Evolutionary conservation across 1,140 invertebrate species (phyloP).

Genomic region (Bilobella aurantiaca): DNA sequence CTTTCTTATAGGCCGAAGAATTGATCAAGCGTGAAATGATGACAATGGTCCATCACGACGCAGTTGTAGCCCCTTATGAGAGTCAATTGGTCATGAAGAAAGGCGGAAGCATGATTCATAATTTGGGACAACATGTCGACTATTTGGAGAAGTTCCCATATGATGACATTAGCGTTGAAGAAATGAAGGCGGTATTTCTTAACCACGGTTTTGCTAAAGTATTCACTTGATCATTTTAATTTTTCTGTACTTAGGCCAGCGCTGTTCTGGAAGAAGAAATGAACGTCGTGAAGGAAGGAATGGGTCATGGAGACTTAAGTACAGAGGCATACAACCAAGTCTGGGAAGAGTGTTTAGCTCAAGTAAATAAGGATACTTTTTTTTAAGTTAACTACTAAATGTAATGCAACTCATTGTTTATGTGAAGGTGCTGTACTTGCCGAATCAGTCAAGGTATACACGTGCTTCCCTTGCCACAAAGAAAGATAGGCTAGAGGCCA

Average conservation of each 20-base stretch:
- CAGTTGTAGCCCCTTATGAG: constrained; percentile 44
- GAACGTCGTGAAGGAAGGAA: constrained; percentile 78
- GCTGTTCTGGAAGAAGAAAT: constrained; percentile 62
- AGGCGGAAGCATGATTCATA: constrained; percentile 39
- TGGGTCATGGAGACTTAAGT: constrained; percentile 87
- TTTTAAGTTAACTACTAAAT: constrained; percentile 1
- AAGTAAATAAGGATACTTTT: constrained; percentile 42
- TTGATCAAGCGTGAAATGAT: constrained; percentile 95
- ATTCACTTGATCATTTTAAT: background rate
- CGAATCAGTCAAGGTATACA: constrained; percentile 80
- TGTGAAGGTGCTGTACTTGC: constrained; percentile 67
- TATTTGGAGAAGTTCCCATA: constrained; percentile 82
- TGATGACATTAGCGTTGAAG: constrained; percentile 57
- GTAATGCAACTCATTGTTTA: background rate
- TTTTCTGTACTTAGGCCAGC: constrained; percentile 13
- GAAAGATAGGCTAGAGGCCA: constrained; percentile 86
- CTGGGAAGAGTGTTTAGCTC: constrained; percentile 88
- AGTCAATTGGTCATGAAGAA: constrained; percentile 43
- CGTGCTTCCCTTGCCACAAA: constrained; percentile 87
- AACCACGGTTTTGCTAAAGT: background rate
- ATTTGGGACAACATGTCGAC: constrained; percentile 57
- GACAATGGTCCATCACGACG: constrained; percentile 86
- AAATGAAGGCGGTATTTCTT: constrained; percentile 51
- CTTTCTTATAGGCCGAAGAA: constrained; percentile 67
- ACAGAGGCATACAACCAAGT: constrained; percentile 84